Evolutionary conservation across 2,797 vertebrate species (phyloP).

Genomic region (Hafferia zeledoni): DNA sequence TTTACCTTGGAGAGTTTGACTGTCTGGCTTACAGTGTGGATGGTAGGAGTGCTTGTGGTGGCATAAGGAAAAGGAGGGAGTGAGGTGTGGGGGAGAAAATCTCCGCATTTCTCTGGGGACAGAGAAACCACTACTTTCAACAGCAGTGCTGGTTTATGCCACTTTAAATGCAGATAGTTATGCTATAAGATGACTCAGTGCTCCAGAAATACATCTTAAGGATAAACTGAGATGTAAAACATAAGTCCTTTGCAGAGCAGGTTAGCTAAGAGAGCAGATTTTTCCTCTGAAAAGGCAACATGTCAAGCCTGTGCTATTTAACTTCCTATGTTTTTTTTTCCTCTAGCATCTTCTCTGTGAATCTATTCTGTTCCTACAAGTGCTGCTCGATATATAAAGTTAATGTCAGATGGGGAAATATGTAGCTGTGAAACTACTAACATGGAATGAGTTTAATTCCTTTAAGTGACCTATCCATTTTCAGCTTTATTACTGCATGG

Average conservation of each 20-base stretch:
- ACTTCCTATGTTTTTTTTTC: background rate
- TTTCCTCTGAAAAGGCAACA: background rate
- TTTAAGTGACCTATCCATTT: conserved; percentile 38
- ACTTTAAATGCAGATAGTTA: background rate
- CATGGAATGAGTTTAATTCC: conserved; percentile 34
- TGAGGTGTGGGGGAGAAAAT: accelerated
- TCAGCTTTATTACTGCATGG: conserved; percentile 27
- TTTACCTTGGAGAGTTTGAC: background rate
- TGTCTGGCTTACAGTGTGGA: background rate
- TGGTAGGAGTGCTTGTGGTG: background rate
- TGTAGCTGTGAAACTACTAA: conserved; percentile 19
- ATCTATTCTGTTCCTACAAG: background rate
- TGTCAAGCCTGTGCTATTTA: background rate
- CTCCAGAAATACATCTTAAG: background rate
- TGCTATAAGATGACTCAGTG: background rate
- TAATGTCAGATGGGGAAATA: background rate
- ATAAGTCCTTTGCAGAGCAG: background rate
- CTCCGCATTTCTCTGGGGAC: background rate
- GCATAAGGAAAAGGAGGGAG: background rate
- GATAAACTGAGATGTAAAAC: background rate
- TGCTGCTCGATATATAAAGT: conserved; percentile 36
- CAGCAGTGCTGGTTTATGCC: background rate
- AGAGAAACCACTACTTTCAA: background rate
- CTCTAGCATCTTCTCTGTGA: background rate
- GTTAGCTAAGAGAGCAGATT: background rate